Evolutionary conservation across 1,140 invertebrate species (phyloP).

Genomic region (Ptiloglossa arizonensis): DNA sequence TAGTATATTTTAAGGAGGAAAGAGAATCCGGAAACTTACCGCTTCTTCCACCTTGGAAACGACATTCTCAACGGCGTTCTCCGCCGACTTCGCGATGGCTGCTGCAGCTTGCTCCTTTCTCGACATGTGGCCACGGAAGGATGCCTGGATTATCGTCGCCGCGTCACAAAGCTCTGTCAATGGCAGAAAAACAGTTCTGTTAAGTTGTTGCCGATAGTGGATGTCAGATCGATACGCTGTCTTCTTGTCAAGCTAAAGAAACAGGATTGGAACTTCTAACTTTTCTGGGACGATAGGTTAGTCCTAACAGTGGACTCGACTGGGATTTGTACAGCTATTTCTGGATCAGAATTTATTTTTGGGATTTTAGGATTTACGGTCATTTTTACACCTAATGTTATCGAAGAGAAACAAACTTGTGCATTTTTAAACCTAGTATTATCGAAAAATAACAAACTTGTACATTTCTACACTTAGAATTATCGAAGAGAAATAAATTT

Average conservation of each 20-base stretch:
- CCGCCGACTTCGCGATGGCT: constrained; percentile 80
- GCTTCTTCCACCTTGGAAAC: constrained; percentile 82
- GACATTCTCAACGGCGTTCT: constrained; percentile 78
- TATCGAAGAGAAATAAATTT: no score
- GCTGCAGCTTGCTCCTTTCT: constrained; percentile 85
- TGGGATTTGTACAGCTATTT: not conserved
- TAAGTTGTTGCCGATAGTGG: constrained; percentile 21
- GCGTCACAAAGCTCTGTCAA: constrained; percentile 91
- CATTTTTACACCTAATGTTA: no score
- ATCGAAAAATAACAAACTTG: no score
- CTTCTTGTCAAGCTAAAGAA: not conserved
- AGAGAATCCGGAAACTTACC: constrained; percentile 70
- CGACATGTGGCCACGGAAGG: constrained; percentile 94
- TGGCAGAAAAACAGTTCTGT: constrained; percentile 1
- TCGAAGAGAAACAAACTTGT: no score
- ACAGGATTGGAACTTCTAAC: not conserved
- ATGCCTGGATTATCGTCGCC: constrained; percentile 95
- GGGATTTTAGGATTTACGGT: not conserved
- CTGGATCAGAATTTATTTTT: not conserved
- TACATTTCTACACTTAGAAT: no score
- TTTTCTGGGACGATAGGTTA: not conserved
- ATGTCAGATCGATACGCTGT: not conserved
- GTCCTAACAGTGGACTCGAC: no score
- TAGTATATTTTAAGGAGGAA: no score
- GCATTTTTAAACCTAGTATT: no score